Conservation (phyloP, 2,888 invertebrate species). For the Hydroisotoma schaefferi region DNA sequence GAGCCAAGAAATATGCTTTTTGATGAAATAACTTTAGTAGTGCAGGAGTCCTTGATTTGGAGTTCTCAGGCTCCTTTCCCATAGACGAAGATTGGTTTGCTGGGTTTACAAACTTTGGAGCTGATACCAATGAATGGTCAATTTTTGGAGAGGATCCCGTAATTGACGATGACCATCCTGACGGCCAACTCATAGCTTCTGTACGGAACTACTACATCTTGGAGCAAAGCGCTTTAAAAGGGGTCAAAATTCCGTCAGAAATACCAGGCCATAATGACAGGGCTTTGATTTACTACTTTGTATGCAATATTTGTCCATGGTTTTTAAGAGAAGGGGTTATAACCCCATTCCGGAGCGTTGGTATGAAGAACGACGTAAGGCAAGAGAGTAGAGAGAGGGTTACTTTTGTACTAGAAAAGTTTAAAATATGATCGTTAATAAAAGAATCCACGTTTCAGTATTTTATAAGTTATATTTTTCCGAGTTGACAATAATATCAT, state of each 20-base stretch:
- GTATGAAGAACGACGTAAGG: too few relatives aligned
- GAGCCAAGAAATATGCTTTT: constrained; percentile 23
- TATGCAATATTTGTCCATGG: constrained; percentile 24
- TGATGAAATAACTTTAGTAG: constrained; percentile 11
- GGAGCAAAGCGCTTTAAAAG: constrained; percentile 6
- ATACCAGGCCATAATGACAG: constrained; percentile 20
- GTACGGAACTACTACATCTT: constrained; percentile 13
- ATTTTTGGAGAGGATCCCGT: constrained; percentile 14
- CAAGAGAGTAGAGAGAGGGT: too few relatives aligned
- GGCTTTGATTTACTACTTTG: constrained; percentile 23
- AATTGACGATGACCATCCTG: not conserved
- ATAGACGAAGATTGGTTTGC: constrained; percentile 27
- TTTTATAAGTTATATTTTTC: too few relatives aligned
- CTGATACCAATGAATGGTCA: constrained; percentile 16
- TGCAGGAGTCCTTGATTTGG: constrained; percentile 18
- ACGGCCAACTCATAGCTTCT: not conserved
- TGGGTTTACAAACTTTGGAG: constrained; percentile 14
- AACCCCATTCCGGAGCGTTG: too few relatives aligned
- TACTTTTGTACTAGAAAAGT: too few relatives aligned
- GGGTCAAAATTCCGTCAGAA: constrained; percentile 8
- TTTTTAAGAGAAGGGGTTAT: constrained; percentile 5
- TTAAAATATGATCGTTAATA: too few relatives aligned
- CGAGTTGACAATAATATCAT: too few relatives aligned
- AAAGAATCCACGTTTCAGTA: too few relatives aligned
- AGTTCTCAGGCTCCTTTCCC: constrained; percentile 25